Percentiles rank a stretch among this genome's conserved stretches.
Evolutionary conservation across 2,888 invertebrate species (phyloP).

Genomic region (Drosophila tanythrix): DNA sequence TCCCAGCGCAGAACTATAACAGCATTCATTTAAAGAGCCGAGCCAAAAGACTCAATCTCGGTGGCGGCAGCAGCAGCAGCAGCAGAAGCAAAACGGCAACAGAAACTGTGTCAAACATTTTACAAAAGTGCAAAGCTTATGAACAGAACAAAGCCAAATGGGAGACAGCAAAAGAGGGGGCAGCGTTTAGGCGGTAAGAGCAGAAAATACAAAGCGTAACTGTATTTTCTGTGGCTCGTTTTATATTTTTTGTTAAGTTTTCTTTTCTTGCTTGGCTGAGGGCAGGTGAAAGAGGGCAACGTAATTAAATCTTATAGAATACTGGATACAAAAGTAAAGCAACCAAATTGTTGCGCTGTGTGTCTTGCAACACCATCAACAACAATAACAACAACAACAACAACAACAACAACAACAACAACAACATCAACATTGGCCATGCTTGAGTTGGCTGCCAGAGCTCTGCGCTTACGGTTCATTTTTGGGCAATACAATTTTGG

Average conservation of each 20-base stretch:
- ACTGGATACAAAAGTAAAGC: conserved; percentile 41
- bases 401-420: background rate
- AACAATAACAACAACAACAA: conserved; percentile 16
- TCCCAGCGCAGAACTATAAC: conserved; percentile 58
- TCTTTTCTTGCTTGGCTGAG: conserved; percentile 3
- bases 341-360: conserved; percentile 50
- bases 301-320: conserved; percentile 75
- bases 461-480: conserved; percentile 54
- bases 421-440: conserved; percentile 45
- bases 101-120: conserved; percentile 78
- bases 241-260: conserved; percentile 25
- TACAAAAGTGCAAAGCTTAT: conserved; percentile 70
- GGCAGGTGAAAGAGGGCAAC: conserved; percentile 47
- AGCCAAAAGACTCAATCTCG: conserved; percentile 61
- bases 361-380: conserved; percentile 44
- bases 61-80: conserved; percentile 18
- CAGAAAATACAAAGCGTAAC: conserved; percentile 72
- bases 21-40: conserved; percentile 70
- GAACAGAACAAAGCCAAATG: conserved; percentile 74
- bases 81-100: conserved; percentile 42
- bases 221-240: conserved; percentile 45
- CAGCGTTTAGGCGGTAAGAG: conserved; percentile 61
- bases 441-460: conserved; percentile 64
- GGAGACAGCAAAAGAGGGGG: conserved; percentile 65
- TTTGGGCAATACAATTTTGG: conserved; percentile 51